These are phyloP conservation scores for Lathronympha strigana DNA, from an alignment of 2,888 invertebrate genomes.

Conservation along the genomic window DNA sequence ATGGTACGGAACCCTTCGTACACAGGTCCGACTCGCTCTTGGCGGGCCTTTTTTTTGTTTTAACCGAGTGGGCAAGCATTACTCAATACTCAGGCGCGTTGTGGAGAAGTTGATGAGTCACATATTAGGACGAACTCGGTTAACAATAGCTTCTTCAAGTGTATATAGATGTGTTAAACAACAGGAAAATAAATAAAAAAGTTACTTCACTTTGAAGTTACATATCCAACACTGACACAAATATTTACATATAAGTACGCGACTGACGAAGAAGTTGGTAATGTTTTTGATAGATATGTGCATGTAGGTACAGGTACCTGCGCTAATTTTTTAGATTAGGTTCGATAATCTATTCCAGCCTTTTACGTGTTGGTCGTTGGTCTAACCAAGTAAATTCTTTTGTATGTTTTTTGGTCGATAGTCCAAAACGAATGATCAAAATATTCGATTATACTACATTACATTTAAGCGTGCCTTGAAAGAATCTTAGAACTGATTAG, in stretches of 20 bases:
- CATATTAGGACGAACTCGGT: conserved; percentile 24
- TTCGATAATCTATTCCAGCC: too few relatives aligned
- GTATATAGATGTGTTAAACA: conserved; percentile 20
- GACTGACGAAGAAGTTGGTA: neutral
- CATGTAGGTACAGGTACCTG: too few relatives aligned
- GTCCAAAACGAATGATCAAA: too few relatives aligned
- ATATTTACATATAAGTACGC: neutral
- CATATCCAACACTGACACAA: neutral
- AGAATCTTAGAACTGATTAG: too few relatives aligned
- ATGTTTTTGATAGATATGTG: neutral
- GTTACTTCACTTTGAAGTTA: neutral
- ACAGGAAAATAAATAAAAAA: conserved; percentile 26
- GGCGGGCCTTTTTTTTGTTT: neutral
- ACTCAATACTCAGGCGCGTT: conserved; percentile 11
- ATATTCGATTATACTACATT: too few relatives aligned
- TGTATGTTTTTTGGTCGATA: too few relatives aligned
- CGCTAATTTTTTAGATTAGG: too few relatives aligned
- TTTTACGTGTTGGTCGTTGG: too few relatives aligned
- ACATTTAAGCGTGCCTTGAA: too few relatives aligned
- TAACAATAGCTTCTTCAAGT: conserved; percentile 22
- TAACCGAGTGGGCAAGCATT: neutral
- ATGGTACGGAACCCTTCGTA: neutral
- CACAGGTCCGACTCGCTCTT: neutral
- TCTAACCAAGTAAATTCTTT: too few relatives aligned
- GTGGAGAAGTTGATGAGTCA: conserved; percentile 17